Percentiles rank a stretch among this genome's conserved stretches.
Evolutionary conservation across 2,113 vertebrate genomes (phyloP).

Genomic region (Cololabis saira): DNA sequence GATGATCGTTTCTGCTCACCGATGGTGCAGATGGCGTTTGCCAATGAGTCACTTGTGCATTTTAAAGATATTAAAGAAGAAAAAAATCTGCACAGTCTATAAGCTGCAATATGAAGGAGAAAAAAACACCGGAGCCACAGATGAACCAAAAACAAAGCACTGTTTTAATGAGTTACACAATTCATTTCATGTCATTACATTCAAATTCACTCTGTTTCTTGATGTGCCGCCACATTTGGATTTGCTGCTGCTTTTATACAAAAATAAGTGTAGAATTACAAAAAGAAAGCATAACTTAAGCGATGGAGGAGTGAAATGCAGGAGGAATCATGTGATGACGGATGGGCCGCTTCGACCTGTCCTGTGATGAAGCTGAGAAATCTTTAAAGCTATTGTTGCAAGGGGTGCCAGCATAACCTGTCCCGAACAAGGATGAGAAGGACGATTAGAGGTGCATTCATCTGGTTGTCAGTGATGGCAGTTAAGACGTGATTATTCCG

Average conservation of each 20-base stretch:
- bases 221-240: constrained; percentile 15
- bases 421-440: constrained; percentile 13
- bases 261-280: constrained; percentile 32
- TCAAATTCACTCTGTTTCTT: constrained; percentile 28
- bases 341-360: constrained; percentile 89
- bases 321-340: constrained; percentile 87
- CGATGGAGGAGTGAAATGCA: background rate
- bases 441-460: constrained; percentile 10
- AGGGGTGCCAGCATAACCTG: constrained; percentile 92
- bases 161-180: constrained; percentile 48
- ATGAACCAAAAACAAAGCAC: constrained; percentile 46
- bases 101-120: background rate
- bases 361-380: constrained; percentile 90
- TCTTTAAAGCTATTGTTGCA: constrained; percentile 91
- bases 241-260: constrained; percentile 44
- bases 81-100: background rate
- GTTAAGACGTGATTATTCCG: background rate
- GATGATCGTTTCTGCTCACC: too few species aligned
- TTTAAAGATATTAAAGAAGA: background rate
- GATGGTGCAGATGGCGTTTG: too few species aligned
- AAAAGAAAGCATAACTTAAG: background rate
- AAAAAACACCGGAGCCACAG: background rate
- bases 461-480: constrained; percentile 1
- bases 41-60: background rate
- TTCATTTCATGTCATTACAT: constrained; percentile 5